Percentiles rank a stretch among this genome's conserved stretches.
Conservation (phyloP, 2,888 invertebrate genomes). For the Leptogaster cylindrica region DNA sequence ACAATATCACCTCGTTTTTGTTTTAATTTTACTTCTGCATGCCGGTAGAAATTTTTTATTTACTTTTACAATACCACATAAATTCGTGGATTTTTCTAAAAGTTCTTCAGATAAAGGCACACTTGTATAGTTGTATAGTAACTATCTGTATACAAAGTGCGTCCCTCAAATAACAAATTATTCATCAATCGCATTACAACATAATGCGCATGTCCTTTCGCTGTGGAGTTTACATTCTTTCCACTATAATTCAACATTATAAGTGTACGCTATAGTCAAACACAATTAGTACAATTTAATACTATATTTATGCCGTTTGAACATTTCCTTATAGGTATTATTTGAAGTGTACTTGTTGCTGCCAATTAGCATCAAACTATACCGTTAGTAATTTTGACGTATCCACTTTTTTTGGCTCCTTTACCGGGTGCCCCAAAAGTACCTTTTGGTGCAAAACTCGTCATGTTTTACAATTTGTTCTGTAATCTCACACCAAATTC, state of each 20-base stretch:
- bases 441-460: too few species aligned
- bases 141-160: conserved; percentile 50
- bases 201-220: conserved; percentile 45
- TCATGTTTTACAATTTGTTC: too few species aligned
- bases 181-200: conserved; percentile 8
- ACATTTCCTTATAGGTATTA: too few species aligned
- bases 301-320: conserved; percentile 54
- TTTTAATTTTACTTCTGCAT: not conserved
- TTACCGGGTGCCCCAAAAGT: too few species aligned
- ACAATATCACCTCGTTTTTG: not conserved
- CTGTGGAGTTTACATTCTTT: conserved; percentile 45
- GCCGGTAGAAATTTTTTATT: too few species aligned
- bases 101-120: conserved; percentile 47
- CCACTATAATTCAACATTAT: too few species aligned
- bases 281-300: conserved; percentile 55
- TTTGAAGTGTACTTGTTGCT: too few species aligned
- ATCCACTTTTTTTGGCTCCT: too few species aligned
- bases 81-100: not conserved
- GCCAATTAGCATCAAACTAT: too few species aligned
- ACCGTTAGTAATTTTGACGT: too few species aligned
- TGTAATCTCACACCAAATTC: too few species aligned
- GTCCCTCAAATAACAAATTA: conserved; percentile 28
- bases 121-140: conserved; percentile 52
- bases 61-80: too few species aligned
- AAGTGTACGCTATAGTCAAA: conserved; percentile 52